phyloP scores from a whole-genome alignment of 2,113 vertebrate species.

The Rhea pennata region DNA sequence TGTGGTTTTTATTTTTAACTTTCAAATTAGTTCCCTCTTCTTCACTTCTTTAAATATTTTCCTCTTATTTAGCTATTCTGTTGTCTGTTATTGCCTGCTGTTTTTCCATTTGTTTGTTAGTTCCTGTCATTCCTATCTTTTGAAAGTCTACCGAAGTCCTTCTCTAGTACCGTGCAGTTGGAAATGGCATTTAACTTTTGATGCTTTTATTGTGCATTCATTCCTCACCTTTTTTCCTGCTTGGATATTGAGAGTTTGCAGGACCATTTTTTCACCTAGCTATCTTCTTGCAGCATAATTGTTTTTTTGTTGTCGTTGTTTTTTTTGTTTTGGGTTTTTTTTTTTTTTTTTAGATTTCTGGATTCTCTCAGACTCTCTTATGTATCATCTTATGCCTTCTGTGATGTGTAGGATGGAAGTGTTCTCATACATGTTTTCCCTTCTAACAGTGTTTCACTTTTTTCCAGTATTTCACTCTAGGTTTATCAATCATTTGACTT shows the following conservation, averaged over 20 bases:
- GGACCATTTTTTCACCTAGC: neutral
- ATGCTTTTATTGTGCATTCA: neutral
- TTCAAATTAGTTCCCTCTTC: neutral
- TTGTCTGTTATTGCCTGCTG: neutral
- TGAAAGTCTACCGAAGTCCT: too few relatives aligned
- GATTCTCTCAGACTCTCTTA: neutral
- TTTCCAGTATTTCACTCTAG: neutral
- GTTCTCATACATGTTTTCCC: neutral
- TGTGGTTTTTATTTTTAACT: neutral
- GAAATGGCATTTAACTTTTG: neutral
- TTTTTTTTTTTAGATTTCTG: neutral
- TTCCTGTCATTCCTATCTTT: neutral
- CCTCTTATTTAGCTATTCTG: neutral
- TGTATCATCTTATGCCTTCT: neutral
- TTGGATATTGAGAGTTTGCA: neutral
- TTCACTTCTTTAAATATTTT: neutral
- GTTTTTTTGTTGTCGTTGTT: too few relatives aligned
- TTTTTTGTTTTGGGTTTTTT: too few relatives aligned
- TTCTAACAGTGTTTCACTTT: neutral
- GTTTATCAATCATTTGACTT: neutral
- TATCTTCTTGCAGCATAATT: neutral
- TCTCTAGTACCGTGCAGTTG: neutral
- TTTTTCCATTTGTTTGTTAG: neutral
- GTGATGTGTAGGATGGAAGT: neutral
- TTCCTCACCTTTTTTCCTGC: too few relatives aligned